Conservation (phyloP, 2,797 vertebrate species). For the Gadopsis marmoratus region DNA sequence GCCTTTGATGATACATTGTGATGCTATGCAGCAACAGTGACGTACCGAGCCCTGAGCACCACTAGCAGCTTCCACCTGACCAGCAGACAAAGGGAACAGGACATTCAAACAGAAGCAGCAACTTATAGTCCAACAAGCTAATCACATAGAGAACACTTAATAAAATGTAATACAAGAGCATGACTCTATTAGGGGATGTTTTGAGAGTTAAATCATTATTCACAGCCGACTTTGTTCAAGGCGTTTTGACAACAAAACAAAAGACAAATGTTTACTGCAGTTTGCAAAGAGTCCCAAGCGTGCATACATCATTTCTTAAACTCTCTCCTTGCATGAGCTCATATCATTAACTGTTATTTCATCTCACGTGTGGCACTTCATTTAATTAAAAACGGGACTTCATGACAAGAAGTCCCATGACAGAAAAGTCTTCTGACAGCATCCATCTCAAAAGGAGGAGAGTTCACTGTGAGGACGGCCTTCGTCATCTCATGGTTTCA, state of each 20-base stretch:
- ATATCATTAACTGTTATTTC: constrained; percentile 4
- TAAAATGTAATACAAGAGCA: constrained; percentile 2
- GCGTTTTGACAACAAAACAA: background rate
- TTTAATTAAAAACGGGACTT: constrained; percentile 22
- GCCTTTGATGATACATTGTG: constrained; percentile 26
- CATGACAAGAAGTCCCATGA: constrained; percentile 41
- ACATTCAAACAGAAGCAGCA: constrained; percentile 52
- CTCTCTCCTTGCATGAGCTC: background rate
- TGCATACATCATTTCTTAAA: background rate
- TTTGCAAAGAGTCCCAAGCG: background rate
- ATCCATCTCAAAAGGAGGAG: constrained; percentile 8
- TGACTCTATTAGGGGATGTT: background rate
- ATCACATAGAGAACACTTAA: constrained; percentile 31
- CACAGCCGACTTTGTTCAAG: background rate
- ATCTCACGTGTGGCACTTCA: constrained; percentile 26
- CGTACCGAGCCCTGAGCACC: constrained; percentile 76
- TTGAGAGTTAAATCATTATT: constrained; percentile 11
- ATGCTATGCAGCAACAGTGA: constrained; percentile 50
- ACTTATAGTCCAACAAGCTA: constrained; percentile 28
- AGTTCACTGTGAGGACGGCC: background rate
- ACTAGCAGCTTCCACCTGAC: constrained; percentile 71
- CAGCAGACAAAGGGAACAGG: constrained; percentile 67
- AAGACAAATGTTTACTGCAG: background rate
- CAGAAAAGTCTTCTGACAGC: constrained; percentile 35
- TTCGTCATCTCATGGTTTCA: constrained; percentile 19